Conservation (phyloP, 2,797 vertebrate genomes). For the Chrysocyon brachyurus region DNA sequence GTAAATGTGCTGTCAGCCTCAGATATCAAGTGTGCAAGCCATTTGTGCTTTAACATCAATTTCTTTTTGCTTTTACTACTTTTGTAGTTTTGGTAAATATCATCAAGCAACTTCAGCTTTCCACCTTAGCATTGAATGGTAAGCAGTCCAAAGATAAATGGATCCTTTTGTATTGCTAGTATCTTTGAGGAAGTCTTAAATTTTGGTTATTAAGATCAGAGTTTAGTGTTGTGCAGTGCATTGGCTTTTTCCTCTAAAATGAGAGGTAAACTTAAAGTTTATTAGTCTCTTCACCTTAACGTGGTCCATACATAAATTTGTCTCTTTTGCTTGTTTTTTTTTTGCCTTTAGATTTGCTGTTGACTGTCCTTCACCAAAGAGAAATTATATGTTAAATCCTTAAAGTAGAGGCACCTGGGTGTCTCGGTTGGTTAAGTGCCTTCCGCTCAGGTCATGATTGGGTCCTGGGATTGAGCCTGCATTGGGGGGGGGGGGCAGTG, state of each 20-base stretch:
- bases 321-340: neutral
- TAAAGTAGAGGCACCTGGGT: neutral
- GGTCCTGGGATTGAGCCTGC: no score
- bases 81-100: constrained; percentile 57
- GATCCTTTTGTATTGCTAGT: neutral
- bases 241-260: constrained; percentile 31
- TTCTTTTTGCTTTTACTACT: constrained; percentile 61
- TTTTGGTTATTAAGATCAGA: neutral
- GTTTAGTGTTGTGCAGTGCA: neutral
- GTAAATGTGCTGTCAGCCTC: constrained; percentile 6
- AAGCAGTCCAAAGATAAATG: neutral
- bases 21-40: neutral
- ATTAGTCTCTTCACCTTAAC: neutral
- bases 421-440: no score
- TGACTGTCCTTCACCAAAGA: constrained; percentile 40
- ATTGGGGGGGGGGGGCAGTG: no score
- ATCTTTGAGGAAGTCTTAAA: constrained; percentile 47
- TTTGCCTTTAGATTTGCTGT: constrained; percentile 58
- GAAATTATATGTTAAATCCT: constrained; percentile 51
- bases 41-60: constrained; percentile 29
- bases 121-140: constrained; percentile 14
- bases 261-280: constrained; percentile 37
- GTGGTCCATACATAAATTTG: neutral
- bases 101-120: constrained; percentile 49
- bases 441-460: no score